Conservation (phyloP, 2,888 invertebrate species). For the Drosophila hawaiiensis region DNA sequence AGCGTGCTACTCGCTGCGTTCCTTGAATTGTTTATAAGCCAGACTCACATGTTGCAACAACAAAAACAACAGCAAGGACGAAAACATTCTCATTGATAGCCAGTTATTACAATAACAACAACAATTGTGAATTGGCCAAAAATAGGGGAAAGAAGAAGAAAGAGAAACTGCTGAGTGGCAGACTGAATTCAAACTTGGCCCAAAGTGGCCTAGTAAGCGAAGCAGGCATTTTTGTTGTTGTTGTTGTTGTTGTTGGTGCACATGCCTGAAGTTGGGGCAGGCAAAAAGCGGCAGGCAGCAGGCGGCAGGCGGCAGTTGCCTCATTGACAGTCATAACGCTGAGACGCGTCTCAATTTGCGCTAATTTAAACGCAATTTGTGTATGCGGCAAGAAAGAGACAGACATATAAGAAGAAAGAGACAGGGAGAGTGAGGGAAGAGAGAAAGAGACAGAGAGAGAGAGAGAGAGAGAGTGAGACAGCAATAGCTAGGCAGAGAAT, state of each 20-base stretch:
- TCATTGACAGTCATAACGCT: conserved; percentile 80
- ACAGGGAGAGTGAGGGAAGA: background rate
- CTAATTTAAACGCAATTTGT: conserved; percentile 76
- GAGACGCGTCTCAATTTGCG: conserved; percentile 71
- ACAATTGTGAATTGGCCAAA: conserved; percentile 66
- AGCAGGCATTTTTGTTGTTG: background rate
- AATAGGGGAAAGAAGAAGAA: conserved; percentile 19
- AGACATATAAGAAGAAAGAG: conserved; percentile 2
- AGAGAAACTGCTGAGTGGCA: conserved; percentile 69
- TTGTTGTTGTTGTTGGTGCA: conserved; percentile 41
- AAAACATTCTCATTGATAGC: conserved; percentile 42
- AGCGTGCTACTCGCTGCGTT: background rate
- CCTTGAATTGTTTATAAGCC: background rate
- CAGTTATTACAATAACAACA: conserved; percentile 6
- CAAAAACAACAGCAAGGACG: conserved; percentile 28
- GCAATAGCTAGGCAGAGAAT: conserved; percentile 25
- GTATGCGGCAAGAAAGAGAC: conserved; percentile 40
- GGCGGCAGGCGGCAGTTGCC: conserved; percentile 46
- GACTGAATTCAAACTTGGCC: conserved; percentile 40
- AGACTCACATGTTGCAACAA: background rate
- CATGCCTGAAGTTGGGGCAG: conserved; percentile 65
- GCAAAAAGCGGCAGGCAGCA: conserved; percentile 42
- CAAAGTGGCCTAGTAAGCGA: conserved; percentile 13
- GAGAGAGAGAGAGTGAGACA: background rate
- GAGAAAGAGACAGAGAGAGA: background rate